A percentile compares a stretch with the other conserved stretches of the same genome.
These are phyloP conservation scores for Hemicrepidius hirtus DNA, from an alignment of 2,888 invertebrate species.

Conservation along the genomic window DNA sequence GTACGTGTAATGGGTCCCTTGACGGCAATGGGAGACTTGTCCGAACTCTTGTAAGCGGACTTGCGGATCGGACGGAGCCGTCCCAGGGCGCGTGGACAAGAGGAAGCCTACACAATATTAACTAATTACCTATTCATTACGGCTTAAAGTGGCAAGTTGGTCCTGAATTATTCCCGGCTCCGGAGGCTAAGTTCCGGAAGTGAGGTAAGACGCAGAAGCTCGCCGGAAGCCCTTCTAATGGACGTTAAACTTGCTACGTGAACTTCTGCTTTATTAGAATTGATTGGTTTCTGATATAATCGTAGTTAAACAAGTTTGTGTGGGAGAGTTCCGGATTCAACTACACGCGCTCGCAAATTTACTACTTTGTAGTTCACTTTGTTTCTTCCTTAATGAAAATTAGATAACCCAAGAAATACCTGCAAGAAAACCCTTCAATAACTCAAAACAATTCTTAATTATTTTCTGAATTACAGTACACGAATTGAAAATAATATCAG, in stretches of 20 bases:
- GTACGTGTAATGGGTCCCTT: slow-evolving; percentile 70
- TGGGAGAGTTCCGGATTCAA: slow-evolving; percentile 38
- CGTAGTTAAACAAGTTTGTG: slow-evolving; percentile 57
- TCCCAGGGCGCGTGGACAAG: slow-evolving; percentile 68
- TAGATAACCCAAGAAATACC: slow-evolving; percentile 3
- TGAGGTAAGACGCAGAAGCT: slow-evolving; percentile 71
- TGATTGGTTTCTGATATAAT: slow-evolving; percentile 67
- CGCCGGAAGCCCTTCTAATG: slow-evolving; percentile 69
- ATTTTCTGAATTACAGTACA: too few species aligned
- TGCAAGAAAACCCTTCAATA: background rate
- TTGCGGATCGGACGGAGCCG: slow-evolving; percentile 53
- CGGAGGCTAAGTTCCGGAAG: slow-evolving; percentile 70
- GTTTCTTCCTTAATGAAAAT: slow-evolving; percentile 17
- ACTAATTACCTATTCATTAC: slow-evolving; percentile 74
- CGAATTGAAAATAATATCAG: too few species aligned
- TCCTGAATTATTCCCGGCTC: slow-evolving; percentile 71
- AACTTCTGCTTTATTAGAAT: slow-evolving; percentile 69
- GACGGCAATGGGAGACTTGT: slow-evolving; percentile 64
- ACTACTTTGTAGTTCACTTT: slow-evolving; percentile 26
- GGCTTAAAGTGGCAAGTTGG: slow-evolving; percentile 73
- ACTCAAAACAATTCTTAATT: too few species aligned
- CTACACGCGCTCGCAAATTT: slow-evolving; percentile 29
- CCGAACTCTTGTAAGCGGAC: slow-evolving; percentile 60
- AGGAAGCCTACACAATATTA: slow-evolving; percentile 68
- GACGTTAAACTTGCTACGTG: slow-evolving; percentile 60